Conservation (phyloP, 2,888 invertebrate genomes). For the Myathropa florea region DNA sequence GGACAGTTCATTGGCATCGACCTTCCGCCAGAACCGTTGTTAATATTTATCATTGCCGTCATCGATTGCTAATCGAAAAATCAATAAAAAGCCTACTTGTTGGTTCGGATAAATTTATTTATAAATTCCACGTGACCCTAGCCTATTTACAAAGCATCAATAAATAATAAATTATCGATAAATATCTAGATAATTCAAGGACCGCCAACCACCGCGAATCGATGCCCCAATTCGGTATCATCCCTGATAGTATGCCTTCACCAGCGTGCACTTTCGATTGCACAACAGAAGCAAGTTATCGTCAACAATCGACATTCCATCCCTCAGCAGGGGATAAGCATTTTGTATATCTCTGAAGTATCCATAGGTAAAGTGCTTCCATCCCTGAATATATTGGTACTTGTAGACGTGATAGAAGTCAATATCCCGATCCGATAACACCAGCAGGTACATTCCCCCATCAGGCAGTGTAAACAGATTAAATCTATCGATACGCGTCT, state of each 20-base stretch:
- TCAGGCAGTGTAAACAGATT: conserved; percentile 73
- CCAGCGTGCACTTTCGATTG: conserved; percentile 72
- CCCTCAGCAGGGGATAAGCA: conserved; percentile 73
- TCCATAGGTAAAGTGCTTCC: conserved; percentile 75
- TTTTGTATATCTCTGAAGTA: conserved; percentile 74
- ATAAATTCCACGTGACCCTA: not conserved
- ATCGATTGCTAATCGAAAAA: not conserved
- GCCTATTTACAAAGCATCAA: not conserved
- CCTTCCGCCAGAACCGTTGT: no score
- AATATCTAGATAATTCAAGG: not conserved
- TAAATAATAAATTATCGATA: not conserved
- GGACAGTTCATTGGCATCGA: no score
- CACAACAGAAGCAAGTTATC: conserved; percentile 73
- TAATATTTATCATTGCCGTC: no score
- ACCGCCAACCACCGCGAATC: not conserved
- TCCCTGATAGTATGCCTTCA: conserved; percentile 71
- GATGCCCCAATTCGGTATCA: not conserved
- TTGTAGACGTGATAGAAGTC: conserved; percentile 75
- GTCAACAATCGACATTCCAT: conserved; percentile 40
- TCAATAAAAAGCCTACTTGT: not conserved
- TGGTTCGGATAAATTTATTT: not conserved
- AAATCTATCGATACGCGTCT: conserved; percentile 74
- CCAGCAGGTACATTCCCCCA: conserved; percentile 73
- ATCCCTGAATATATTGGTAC: conserved; percentile 76
- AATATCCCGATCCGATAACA: conserved; percentile 73